Percentiles rank a stretch among this genome's conserved stretches.
Evolutionary conservation across 2,113 vertebrate genomes (phyloP).

Genomic region (Cololabis saira): DNA sequence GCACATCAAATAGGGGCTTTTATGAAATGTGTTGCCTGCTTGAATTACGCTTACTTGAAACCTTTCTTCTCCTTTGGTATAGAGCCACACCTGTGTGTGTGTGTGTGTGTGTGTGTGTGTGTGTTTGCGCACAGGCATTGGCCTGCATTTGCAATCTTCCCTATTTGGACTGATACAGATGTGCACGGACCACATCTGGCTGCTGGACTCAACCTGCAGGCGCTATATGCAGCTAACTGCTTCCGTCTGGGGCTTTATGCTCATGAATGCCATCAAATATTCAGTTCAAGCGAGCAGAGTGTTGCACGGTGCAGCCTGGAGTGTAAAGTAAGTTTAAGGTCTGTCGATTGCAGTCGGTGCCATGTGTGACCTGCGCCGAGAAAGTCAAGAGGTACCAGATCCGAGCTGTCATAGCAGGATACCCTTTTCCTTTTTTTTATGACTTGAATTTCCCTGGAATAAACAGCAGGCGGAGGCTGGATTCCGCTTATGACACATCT

Average conservation of each 20-base stretch:
- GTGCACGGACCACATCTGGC: constrained; percentile 59
- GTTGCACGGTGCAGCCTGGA: constrained; percentile 50
- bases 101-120: neutral
- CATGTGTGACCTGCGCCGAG: constrained; percentile 65
- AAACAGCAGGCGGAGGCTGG: neutral
- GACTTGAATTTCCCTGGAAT: constrained; percentile 32
- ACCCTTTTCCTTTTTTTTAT: constrained; percentile 42
- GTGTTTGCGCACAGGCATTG: too few species aligned
- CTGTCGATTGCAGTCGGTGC: constrained; percentile 50
- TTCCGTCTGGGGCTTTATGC: constrained; percentile 59
- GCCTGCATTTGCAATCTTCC: neutral
- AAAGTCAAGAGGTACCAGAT: constrained; percentile 64
- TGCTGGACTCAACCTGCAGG: constrained; percentile 57
- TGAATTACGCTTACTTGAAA: constrained; percentile 66
- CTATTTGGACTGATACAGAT: constrained; percentile 58
- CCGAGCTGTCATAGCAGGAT: constrained; percentile 34
- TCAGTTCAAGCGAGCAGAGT: constrained; percentile 49
- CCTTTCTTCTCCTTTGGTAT: constrained; percentile 15
- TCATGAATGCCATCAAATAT: constrained; percentile 68
- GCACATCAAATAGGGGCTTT: constrained; percentile 69
- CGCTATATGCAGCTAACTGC: constrained; percentile 50
- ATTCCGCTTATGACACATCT: neutral
- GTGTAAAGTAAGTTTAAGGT: constrained; percentile 67
- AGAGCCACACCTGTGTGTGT: constrained; percentile 52
- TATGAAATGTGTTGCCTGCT: constrained; percentile 64